Evolutionary conservation across 2,888 invertebrate genomes (phyloP), one percentile per base, ranked within the genome.

Genomic region (Drosophila diplacantha): DNA sequence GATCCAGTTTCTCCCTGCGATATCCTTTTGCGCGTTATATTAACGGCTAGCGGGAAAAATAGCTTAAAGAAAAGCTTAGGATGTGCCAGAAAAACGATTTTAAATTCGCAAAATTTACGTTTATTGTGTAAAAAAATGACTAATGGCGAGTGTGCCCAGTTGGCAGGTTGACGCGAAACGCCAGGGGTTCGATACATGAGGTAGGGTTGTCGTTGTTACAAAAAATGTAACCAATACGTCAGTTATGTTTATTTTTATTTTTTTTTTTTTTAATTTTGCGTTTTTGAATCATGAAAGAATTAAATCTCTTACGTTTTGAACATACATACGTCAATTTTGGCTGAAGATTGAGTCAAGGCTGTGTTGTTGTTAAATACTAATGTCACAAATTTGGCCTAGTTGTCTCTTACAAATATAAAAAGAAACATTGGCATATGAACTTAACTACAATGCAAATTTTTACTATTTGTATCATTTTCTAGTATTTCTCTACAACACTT

Each of bases 41-140:
- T 22, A 37, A 37, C 37, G 4, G 14, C 24, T 14, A 31, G 14
- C 8, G 31, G 24, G 18, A n/a, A 22, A 39, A 0, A 14, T 22
- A 14, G 16, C 24, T 34, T 1, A 5, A n/a, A 4, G 34, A 6
- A 39, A 47, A 4, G 14, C 29, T 29, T 31, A 4, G 9, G 9
- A 41, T 9, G 18, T 14, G 12, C 38, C 6, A 20, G 18, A 43
- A 12, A 38, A 50, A 35, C 39, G 31, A 53, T 39, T 61, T 16
- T 14, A 51, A 71, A 72, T 57, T 65, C 55, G 62, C 46, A 31
- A 53, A 55, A 71, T 58, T 74, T 71, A 63, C 53, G 59, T 73
- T 69, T 73, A 71, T 59, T 72, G 56, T 66, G 52, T 53, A 47
- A 67, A 67, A 67, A 54, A 67, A 35, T 66, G 66, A 66, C 66